Evolutionary conservation across 2,888 invertebrate genomes (phyloP).

Genomic region (Pterostichus niger): DNA sequence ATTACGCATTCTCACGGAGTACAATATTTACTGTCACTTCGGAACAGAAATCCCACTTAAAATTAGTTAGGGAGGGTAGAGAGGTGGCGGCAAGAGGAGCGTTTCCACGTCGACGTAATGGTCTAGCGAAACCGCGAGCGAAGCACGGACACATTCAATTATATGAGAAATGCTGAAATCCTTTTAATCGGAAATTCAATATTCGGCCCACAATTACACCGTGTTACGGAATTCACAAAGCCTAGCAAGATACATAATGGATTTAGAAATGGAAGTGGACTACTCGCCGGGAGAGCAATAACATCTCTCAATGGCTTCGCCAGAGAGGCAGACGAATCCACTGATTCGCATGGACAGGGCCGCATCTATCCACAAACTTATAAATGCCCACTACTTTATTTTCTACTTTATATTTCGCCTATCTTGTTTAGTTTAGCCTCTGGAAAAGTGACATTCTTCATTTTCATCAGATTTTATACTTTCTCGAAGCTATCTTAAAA

Average conservation of each 20-base stretch:
- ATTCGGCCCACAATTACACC: slow-evolving; percentile 70
- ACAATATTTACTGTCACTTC: slow-evolving; percentile 66
- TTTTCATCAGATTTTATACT: no score
- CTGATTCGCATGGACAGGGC: neutral
- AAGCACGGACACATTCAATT: slow-evolving; percentile 71
- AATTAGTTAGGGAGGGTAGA: slow-evolving; percentile 52
- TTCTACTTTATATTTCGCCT: no score
- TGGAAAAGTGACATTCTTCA: no score
- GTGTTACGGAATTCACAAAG: slow-evolving; percentile 71
- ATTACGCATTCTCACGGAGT: slow-evolving; percentile 64
- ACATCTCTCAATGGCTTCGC: slow-evolving; percentile 44
- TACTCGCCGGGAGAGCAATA: slow-evolving; percentile 60
- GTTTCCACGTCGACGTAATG: slow-evolving; percentile 37
- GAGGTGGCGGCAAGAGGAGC: neutral
- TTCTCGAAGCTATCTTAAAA: no score
- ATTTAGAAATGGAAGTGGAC: slow-evolving; percentile 67
- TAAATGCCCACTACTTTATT: no score
- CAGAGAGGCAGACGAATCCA: slow-evolving; percentile 5
- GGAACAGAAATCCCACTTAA: slow-evolving; percentile 62
- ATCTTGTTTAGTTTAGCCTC: no score
- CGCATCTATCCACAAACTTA: no score
- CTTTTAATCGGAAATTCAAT: slow-evolving; percentile 73
- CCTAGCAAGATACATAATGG: slow-evolving; percentile 69
- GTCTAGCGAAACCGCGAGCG: slow-evolving; percentile 60
- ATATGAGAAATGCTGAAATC: slow-evolving; percentile 71